Base-by-base conservation (phyloP, 2,113 vertebrate species). In the Chrysemys picta region DNA sequence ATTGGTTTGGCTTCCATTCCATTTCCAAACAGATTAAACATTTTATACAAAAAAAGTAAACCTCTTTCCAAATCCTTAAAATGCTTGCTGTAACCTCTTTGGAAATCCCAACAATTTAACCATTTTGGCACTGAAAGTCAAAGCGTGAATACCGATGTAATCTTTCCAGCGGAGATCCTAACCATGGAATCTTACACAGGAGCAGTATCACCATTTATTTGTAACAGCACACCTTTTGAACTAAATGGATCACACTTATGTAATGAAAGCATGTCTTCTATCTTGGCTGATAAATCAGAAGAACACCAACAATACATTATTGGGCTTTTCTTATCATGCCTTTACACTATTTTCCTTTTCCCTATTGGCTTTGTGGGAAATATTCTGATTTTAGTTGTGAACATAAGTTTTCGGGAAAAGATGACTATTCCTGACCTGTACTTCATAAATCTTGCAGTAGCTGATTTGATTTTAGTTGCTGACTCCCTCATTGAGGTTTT, bases 401-500 rank as follows among this genome's bases (percentile, higher is more conserved):
- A 99, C 97, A 97, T 99, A 82, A 99, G 99, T 96, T 99, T 99
- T 97, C 98, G 99, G 6, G 99, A 99, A 87, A 99, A 99, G 98
- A 99, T 99, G 99, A 99, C 99, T n/a, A 99, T 99, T 87, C 99
- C 99, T 0, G 99, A 99, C 97, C 98, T 99, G 52, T 99, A 99
- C 95, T 99, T 99, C 87, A 98, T 99, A 59, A 99, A 99, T 96
- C 98, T 99, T 80, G 99, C 99, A 0, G 98, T 98, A 1, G 99
- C 99, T 0, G 99, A 99, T 93, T 99, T 99, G 95, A 99, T 99
- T 93, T 97, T 99, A 53, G 99, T 99, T 84, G 99, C 99, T 0
- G 99, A 99, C 94, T 99, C 99, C 4, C 99, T 99, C 80, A 99
- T 99, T 1, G 99, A 99, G 97, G 99, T 99, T 81, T 99, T 99